Conservation (phyloP, 2,888 invertebrate genomes). For the Bombylius discolor region DNA sequence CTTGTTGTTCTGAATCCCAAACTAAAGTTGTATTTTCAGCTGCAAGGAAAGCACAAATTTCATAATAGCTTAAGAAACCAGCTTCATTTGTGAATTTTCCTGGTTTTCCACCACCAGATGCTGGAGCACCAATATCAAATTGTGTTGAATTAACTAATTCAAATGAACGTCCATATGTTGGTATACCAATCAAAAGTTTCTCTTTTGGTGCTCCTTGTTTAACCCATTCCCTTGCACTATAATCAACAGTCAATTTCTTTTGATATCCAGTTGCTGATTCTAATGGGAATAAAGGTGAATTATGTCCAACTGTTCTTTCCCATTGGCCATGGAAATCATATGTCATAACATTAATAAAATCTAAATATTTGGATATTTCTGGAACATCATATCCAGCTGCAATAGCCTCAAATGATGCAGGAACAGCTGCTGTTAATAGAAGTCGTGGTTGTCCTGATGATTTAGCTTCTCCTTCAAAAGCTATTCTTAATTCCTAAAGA, state of each 20-base stretch:
- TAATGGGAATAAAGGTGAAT: slow-evolving; percentile 77
- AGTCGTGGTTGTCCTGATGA: slow-evolving; percentile 70
- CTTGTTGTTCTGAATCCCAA: slow-evolving; percentile 93
- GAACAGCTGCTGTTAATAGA: slow-evolving; percentile 76
- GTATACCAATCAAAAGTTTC: slow-evolving; percentile 89
- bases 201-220: slow-evolving; percentile 87
- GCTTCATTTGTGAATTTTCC: slow-evolving; percentile 87
- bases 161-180: slow-evolving; percentile 86
- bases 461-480: slow-evolving; percentile 87
- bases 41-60: slow-evolving; percentile 83
- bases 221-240: slow-evolving; percentile 83
- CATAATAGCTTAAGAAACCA: slow-evolving; percentile 91
- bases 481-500: slow-evolving; percentile 62
- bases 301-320: slow-evolving; percentile 87
- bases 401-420: slow-evolving; percentile 85
- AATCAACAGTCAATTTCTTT: slow-evolving; percentile 86
- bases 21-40: slow-evolving; percentile 84
- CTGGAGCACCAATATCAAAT: slow-evolving; percentile 86
- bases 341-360: slow-evolving; percentile 90
- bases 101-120: slow-evolving; percentile 71
- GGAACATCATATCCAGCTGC: slow-evolving; percentile 89
- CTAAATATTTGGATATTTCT: slow-evolving; percentile 84
- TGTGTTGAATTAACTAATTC: slow-evolving; percentile 73
- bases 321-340: slow-evolving; percentile 93
- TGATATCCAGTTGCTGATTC: slow-evolving; percentile 83